Conservation (phyloP, 2,888 invertebrate genomes). For the Dryococelus australis region DNA sequence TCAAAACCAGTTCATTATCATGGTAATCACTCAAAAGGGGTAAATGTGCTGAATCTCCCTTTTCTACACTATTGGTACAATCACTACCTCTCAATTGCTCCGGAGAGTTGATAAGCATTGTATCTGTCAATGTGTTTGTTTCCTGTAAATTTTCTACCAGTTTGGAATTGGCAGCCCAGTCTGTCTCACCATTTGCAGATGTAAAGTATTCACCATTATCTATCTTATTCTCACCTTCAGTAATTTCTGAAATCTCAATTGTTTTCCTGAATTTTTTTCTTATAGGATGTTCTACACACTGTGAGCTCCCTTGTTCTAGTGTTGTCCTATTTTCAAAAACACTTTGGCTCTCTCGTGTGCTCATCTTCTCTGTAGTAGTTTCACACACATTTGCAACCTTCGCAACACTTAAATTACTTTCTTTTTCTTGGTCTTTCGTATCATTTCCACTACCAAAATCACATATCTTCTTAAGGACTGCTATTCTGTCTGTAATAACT, state of each 20-base stretch:
- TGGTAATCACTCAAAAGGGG: neutral
- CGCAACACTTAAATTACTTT: neutral
- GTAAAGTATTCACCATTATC: neutral
- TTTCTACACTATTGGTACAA: too few relatives aligned
- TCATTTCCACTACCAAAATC: neutral
- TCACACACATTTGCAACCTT: neutral
- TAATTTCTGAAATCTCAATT: neutral
- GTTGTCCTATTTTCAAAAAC: neutral
- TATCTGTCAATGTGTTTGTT: too few relatives aligned
- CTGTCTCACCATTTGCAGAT: neutral
- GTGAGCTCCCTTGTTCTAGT: neutral
- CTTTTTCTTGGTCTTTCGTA: neutral
- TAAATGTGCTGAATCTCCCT: neutral
- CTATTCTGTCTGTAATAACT: neutral
- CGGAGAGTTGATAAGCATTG: too few relatives aligned
- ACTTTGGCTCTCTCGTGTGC: neutral
- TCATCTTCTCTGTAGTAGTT: neutral
- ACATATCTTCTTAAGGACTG: neutral
- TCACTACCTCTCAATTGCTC: too few relatives aligned
- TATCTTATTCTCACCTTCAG: neutral
- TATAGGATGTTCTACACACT: neutral
- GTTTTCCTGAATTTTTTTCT: neutral
- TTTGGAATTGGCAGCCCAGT: neutral
- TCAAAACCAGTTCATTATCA: neutral
- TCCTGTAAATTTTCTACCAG: neutral